phyloP scores from a whole-genome alignment of 2,797 vertebrate genomes.

The Nothura maculosa region DNA sequence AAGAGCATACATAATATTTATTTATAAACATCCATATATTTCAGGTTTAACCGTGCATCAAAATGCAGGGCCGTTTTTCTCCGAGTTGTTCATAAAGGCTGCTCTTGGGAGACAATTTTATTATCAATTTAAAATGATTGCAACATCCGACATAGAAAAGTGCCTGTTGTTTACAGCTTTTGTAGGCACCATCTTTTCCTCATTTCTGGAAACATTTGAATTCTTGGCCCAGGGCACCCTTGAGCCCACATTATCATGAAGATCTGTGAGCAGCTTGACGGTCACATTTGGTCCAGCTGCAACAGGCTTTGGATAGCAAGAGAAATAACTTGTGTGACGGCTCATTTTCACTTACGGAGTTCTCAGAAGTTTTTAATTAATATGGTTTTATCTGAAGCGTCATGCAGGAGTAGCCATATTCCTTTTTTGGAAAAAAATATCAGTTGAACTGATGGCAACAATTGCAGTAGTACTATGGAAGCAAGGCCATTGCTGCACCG shows the following conservation, averaged over 20 bases:
- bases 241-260: background rate
- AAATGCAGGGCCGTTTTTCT: background rate
- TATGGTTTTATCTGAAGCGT: background rate
- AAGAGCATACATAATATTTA: background rate
- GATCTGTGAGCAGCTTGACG: background rate
- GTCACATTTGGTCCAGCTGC: background rate
- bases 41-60: background rate
- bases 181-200: background rate
- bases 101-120: background rate
- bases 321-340: background rate
- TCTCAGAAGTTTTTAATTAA: background rate
- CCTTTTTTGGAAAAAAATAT: background rate
- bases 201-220: background rate
- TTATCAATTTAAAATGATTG: constrained; percentile 4
- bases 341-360: background rate
- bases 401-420: background rate
- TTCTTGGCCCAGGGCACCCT: background rate
- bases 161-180: fast-evolving
- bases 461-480: background rate
- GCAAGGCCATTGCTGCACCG: background rate
- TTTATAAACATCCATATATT: background rate
- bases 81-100: background rate
- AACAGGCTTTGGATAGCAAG: constrained; percentile 30
- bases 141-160: background rate
- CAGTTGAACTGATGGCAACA: background rate